These are phyloP conservation scores for Heliocidaris erythrogramma DNA, from an alignment of 35 echinoderm and acorn worm species.

Conservation along the genomic window DNA sequence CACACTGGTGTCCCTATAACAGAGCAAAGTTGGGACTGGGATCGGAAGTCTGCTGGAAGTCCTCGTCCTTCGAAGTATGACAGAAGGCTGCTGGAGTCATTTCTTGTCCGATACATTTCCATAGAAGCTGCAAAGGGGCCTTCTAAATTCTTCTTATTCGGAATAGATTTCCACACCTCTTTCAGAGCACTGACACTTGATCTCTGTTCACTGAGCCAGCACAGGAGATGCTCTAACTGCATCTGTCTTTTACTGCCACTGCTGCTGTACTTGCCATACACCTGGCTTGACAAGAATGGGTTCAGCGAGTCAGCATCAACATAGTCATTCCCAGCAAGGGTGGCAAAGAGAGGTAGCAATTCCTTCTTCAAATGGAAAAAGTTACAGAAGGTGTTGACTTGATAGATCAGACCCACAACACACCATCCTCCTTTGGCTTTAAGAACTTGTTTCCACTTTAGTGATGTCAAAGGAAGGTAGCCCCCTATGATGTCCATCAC, in stretches of 20 bases:
- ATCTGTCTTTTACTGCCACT: slow-evolving; percentile 44
- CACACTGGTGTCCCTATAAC: slow-evolving; percentile 32
- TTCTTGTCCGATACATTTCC: slow-evolving; percentile 42
- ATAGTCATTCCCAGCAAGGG: slow-evolving; percentile 87
- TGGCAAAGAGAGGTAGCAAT: slow-evolving; percentile 84
- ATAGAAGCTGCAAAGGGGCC: slow-evolving; percentile 55
- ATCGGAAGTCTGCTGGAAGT: neutral
- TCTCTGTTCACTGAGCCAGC: slow-evolving; percentile 58
- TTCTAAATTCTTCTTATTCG: slow-evolving; percentile 24
- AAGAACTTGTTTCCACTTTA: slow-evolving; percentile 68
- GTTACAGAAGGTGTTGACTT: slow-evolving; percentile 68
- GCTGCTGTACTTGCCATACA: slow-evolving; percentile 19
- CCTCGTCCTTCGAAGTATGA: neutral
- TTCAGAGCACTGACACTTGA: slow-evolving; percentile 36
- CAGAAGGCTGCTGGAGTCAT: neutral
- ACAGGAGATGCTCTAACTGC: slow-evolving; percentile 51
- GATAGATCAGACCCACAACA: slow-evolving; percentile 59
- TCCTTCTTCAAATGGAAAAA: slow-evolving; percentile 66
- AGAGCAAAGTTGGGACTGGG: slow-evolving; percentile 8
- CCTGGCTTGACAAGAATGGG: slow-evolving; percentile 58
- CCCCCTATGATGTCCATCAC: slow-evolving; percentile 79
- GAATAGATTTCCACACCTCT: slow-evolving; percentile 38
- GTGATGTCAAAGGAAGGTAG: slow-evolving; percentile 74
- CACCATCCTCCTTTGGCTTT: neutral
- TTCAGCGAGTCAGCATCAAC: slow-evolving; percentile 56